Base-by-base conservation (phyloP, 2,888 invertebrate genomes). In the Pecten maximus region DNA sequence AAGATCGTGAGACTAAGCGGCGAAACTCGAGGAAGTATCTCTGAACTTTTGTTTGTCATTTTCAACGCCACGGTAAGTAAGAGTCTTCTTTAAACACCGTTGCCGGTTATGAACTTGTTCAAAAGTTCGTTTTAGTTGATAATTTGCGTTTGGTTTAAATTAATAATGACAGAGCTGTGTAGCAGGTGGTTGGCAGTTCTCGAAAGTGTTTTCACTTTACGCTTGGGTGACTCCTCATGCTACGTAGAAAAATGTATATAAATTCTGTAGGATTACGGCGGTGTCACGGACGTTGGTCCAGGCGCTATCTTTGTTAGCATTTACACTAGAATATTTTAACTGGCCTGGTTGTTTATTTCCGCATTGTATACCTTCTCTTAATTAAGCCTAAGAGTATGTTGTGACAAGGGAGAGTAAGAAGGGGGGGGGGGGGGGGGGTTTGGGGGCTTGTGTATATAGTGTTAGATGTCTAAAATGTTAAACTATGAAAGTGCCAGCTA, bases 141-240 rank as follows among this genome's bases (percentile, higher is more conserved):
- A 35, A 10, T 35, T 8, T 74, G 28, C 23, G 19, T 35, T 28
- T 10, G 35, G 35, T 54, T 8, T 28, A 74, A 74, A 28, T 8
- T 28, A 74, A 74, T 35, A 74, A 74, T 35, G 74, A 12, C 74
- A 74, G 74, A 74, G 35, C 54, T 54, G 54, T 54, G 54, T n/a
- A 54, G 54, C 74, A 74, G 74, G 74, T 74, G 74, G 74, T 23
- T 74, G 74, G 28, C 74, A 60, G 15, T 44, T 28, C 60, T n/a
- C 28, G 74, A 74, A 74, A 74, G 74, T 74, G 74, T 74, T 74
- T 28, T 74, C 74, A 74, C 74, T 74, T 35, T 35, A 74, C 74
- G 74, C 74, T 74, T 15, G 74, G 74, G 35, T 74, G 74, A 74
- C 28, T 74, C 2, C 35, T 28, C 35, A 35, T 74, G 74, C 74